Base-by-base conservation (phyloP, 2,888 invertebrate species). In the Calliopum simillimum region DNA sequence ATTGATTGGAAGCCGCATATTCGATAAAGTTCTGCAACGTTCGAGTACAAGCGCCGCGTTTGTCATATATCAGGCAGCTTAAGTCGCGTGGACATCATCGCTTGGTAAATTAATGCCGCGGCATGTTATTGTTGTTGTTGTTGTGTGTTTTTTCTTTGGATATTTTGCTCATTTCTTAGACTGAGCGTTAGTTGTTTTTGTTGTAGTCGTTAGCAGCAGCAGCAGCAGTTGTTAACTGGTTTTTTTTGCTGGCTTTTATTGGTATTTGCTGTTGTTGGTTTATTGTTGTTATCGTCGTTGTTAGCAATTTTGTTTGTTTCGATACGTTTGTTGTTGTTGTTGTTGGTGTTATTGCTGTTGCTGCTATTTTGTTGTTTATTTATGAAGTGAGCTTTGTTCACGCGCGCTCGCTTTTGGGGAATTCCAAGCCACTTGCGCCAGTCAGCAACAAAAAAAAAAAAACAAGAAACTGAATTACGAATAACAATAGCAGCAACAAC, bases 361-460 rank as follows among this genome's bases (percentile, higher is more conserved):
- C 25, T 16, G 21, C n/a, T n/a, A 44, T 19, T 58, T 33, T 21
- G 23, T 58, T 61, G 23, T 61, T 61, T 61, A 46, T 61, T 46
- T 61, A 46, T 61, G 55, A 16, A 61, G 61, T 61, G 43, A 33
- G 46, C 61, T 61, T 44, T 46, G 61, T 61, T 61, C 61, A 61
- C 61, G 61, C 61, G 61, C 61, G 61, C 46, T 33, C 61, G 46
- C 44, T 61, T 46, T 61, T 61, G 61, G 61, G 61, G 61, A 61
- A 61, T 61, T 61, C 61, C 61, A 46, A 46, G 46, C 61, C 44
- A 33, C 61, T 61, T 46, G 61, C 46, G 44, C 46, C 61, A 61
- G 44, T 23, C 46, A 46, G 46, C 46, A 44, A n/a, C 46, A 33
- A 33, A 33, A 33, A 33, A 33, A 33, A 33, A 33, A 33, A 6